Evolutionary conservation across 2,888 invertebrate species (phyloP), one percentile per base, ranked within the genome.

Genomic region (Malacosoma neustria): DNA sequence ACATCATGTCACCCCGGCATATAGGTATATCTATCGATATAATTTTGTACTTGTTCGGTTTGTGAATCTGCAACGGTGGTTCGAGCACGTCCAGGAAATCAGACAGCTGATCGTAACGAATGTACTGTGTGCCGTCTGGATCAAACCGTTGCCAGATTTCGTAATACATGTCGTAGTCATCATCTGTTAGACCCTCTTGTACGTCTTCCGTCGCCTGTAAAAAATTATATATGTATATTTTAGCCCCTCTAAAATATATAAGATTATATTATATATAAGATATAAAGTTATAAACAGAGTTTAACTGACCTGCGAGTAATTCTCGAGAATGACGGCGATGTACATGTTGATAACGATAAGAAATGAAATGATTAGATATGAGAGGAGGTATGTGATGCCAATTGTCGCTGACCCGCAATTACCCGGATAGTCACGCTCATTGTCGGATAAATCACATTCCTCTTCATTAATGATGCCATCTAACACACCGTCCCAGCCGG

Each of bases 261-360:
- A 11, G 1, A 3, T 14, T 22, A 30, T 2, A 34, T 22, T 1
- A 3, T 32, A 12, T 36, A 11, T 12, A 11, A 12, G 9, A 5
- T 22, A 22, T n/a, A n/a, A n/a, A n/a, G n/a, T n/a, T n/a, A n/a
- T n/a, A n/a, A n/a, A n/a, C n/a, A 13, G 11, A n/a, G n/a, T 33
- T 30, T 29, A 35, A 7, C 11, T 35, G 51, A 76, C 82, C 89
- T 96, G 97, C 54, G 97, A 97, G 87, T 98, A 99, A 85, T 99
- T 99, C 87, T 98, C 98, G 87, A 99, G 92, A 80, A 99, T 98
- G 80, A 99, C 98, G 70, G 98, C 98, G 87, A 99, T 99, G 90
- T 98, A 98, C 98, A 99, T 98, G 92, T 99, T 99, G 87, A 98
- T 98, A 65, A 98, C 97, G 80, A 99, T 98, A 66, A 99, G 91